phyloP scores from a whole-genome alignment of 1,140 invertebrate species.

The Zaprionus camerounensis region DNA sequence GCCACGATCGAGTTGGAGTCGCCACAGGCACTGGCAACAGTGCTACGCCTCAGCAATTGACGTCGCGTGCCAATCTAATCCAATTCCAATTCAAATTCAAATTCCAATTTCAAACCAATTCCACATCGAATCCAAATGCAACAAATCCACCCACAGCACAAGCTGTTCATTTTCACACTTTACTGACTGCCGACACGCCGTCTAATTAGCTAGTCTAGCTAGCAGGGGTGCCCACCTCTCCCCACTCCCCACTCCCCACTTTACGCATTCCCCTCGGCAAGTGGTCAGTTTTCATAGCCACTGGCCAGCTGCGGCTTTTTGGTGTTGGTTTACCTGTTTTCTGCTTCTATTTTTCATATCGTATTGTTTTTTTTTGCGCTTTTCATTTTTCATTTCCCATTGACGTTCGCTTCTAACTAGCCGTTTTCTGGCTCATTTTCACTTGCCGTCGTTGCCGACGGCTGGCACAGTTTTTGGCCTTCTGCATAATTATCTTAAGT shows the following conservation, averaged over 20 bases:
- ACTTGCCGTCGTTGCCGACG: constrained; percentile 33
- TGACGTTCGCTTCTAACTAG: constrained; percentile 17
- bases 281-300: constrained; percentile 48
- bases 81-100: constrained; percentile 44
- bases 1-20: too few species aligned
- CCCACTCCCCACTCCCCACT: background rate
- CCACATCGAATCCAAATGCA: constrained; percentile 32
- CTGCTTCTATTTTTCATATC: background rate
- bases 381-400: constrained; percentile 37
- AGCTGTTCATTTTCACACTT: constrained; percentile 66
- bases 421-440: constrained; percentile 52
- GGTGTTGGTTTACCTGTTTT: background rate
- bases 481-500: constrained; percentile 40
- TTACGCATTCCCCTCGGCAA: background rate
- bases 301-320: constrained; percentile 22
- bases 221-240: background rate
- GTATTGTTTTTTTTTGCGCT: constrained; percentile 9
- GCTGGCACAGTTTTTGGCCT: constrained; percentile 42
- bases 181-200: constrained; percentile 63
- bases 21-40: background rate
- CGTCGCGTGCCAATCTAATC: constrained; percentile 62
- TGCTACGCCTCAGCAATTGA: constrained; percentile 51
- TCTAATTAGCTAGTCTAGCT: constrained; percentile 54
- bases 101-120: constrained; percentile 43
- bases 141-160: constrained; percentile 27